phyloP scores from a whole-genome alignment of 2,113 vertebrate species.

The Oncorhynchus clarkii region DNA sequence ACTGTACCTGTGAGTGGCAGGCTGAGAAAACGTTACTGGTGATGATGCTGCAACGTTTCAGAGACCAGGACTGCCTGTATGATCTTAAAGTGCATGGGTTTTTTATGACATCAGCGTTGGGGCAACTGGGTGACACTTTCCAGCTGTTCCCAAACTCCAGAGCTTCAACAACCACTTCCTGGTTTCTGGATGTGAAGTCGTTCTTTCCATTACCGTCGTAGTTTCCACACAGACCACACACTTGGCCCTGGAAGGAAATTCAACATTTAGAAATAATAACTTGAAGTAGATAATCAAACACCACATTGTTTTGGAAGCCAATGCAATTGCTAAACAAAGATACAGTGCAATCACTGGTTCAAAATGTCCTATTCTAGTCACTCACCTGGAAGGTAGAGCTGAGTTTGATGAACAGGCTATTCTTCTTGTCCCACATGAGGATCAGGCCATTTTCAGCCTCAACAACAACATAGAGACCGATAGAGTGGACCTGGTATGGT shows the following conservation, averaged over 20 bases:
- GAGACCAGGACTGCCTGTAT: conserved; percentile 79
- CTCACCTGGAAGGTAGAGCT: conserved; percentile 80
- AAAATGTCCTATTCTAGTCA: neutral
- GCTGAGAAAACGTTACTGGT: conserved; percentile 67
- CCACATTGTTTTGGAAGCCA: conserved; percentile 36
- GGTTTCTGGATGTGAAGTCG: conserved; percentile 82
- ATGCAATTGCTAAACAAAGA: neutral
- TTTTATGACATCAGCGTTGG: conserved; percentile 53
- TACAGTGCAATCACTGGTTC: neutral
- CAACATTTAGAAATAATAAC: too few relatives aligned
- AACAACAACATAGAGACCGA: conserved; percentile 86
- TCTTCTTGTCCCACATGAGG: conserved; percentile 88
- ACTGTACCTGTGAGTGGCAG: conserved; percentile 78
- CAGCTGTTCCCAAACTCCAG: conserved; percentile 86
- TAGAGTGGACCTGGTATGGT: conserved; percentile 77
- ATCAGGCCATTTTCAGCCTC: conserved; percentile 78
- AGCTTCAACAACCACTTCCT: conserved; percentile 74
- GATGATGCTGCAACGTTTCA: conserved; percentile 80
- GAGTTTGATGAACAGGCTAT: conserved; percentile 84
- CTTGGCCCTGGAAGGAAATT: conserved; percentile 68
- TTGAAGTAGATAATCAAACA: too few relatives aligned
- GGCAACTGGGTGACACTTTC: conserved; percentile 77
- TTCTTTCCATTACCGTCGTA: conserved; percentile 83
- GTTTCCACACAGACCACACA: conserved; percentile 90
- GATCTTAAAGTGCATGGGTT: conserved; percentile 76